Conservation (phyloP, 2,888 invertebrate genomes). For the Eupithecia tripunctaria region DNA sequence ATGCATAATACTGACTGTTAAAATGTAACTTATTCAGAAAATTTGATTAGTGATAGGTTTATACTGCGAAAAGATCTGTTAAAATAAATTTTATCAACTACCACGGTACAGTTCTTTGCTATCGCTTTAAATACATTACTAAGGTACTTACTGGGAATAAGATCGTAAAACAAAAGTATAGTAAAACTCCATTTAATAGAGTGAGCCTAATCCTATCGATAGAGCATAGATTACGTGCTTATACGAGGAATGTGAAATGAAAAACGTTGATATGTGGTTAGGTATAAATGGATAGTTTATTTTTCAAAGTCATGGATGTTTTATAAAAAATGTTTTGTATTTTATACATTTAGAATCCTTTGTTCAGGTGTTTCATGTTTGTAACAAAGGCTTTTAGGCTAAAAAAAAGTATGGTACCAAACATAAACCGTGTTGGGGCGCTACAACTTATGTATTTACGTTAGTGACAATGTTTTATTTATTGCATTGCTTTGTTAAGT, state of each 20-base stretch:
- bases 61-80: background rate
- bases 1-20: background rate
- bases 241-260: background rate
- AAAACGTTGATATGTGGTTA: background rate
- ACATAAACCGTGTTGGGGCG: no score
- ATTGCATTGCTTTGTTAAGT: no score
- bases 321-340: no score
- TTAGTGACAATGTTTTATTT: no score
- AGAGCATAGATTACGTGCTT: background rate
- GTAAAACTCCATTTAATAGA: slow-evolving; percentile 75
- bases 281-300: no score
- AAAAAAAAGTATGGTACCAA: no score
- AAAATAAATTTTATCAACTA: background rate
- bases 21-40: background rate
- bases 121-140: slow-evolving; percentile 73
- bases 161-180: slow-evolving; percentile 76
- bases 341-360: no score
- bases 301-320: no score
- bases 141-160: slow-evolving; percentile 52
- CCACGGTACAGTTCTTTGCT: slow-evolving; percentile 41
- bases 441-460: no score
- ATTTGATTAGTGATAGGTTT: background rate
- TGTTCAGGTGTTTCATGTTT: background rate
- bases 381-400: no score
- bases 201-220: slow-evolving; percentile 43